Conservation (phyloP, 2,113 vertebrate species). For the Ivindomyrus marchei region DNA sequence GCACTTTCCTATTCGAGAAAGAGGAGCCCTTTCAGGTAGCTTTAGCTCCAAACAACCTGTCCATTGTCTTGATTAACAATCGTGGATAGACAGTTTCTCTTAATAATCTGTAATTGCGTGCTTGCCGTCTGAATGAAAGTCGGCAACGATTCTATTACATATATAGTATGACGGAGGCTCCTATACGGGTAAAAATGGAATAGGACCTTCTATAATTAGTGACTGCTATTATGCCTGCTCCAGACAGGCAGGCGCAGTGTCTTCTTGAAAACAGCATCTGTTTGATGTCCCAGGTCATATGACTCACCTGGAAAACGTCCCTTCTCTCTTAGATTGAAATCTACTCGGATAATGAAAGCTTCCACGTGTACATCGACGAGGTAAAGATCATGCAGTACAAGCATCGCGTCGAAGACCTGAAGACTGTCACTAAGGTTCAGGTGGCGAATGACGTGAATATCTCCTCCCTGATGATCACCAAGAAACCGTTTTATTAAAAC, state of each 20-base stretch:
- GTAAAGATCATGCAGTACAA: conserved; percentile 61
- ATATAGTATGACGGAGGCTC: background rate
- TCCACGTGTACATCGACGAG: conserved; percentile 63
- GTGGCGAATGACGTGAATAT: conserved; percentile 62
- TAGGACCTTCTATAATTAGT: too few relatives aligned
- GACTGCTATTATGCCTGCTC: background rate
- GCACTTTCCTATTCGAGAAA: conserved; percentile 51
- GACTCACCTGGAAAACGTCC: background rate
- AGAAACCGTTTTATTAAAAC: conserved; percentile 50
- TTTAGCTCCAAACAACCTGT: background rate
- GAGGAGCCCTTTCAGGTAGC: conserved; percentile 67
- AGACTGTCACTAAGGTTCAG: conserved; percentile 60
- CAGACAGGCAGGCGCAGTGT: background rate
- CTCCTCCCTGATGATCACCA: conserved; percentile 65
- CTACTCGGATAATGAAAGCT: conserved; percentile 61
- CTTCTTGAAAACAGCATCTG: background rate
- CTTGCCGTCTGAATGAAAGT: background rate
- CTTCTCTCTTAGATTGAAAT: conserved; percentile 60
- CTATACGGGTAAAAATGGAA: background rate
- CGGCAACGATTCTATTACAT: background rate
- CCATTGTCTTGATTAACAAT: background rate
- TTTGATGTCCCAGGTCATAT: background rate
- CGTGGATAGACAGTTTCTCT: background rate
- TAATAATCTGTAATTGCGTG: background rate
- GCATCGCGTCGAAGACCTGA: conserved; percentile 59